phyloP scores from a whole-genome alignment of 2,888 invertebrate genomes.

The Noctua comes region DNA sequence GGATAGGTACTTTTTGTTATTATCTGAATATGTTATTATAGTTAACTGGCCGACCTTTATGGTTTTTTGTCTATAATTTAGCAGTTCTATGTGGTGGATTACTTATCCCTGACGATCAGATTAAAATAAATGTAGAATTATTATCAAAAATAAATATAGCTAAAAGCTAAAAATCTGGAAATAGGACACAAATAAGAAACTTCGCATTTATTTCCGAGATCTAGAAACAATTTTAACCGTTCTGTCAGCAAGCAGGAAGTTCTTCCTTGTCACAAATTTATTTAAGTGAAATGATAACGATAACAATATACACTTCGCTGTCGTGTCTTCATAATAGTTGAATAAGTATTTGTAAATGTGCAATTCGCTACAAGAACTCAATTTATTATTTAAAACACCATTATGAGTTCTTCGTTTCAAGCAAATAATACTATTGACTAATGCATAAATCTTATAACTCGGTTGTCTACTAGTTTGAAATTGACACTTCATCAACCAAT shows the following conservation, averaged over 20 bases:
- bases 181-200: not conserved
- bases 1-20: constrained; percentile 82
- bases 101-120: not conserved
- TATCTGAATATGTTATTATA: constrained; percentile 64
- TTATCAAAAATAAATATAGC: not conserved
- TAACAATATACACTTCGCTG: not conserved
- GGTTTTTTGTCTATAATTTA: constrained; percentile 19
- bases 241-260: constrained; percentile 1
- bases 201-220: not conserved
- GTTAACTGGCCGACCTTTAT: constrained; percentile 18
- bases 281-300: not conserved
- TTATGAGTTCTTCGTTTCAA: not conserved
- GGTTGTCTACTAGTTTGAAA: constrained; percentile 41
- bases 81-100: not conserved
- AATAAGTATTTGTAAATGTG: not conserved
- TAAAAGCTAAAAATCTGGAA: not conserved
- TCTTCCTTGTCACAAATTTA: constrained; percentile 4
- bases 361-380: not conserved
- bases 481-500: constrained; percentile 58
- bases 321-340: not conserved
- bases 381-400: not conserved
- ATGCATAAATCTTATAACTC: constrained; percentile 21
- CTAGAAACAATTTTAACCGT: not conserved
- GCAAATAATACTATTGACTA: not conserved
- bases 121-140: not conserved